Conservation (phyloP, 2,113 vertebrate genomes). For the Physeter macrocephalus region DNA sequence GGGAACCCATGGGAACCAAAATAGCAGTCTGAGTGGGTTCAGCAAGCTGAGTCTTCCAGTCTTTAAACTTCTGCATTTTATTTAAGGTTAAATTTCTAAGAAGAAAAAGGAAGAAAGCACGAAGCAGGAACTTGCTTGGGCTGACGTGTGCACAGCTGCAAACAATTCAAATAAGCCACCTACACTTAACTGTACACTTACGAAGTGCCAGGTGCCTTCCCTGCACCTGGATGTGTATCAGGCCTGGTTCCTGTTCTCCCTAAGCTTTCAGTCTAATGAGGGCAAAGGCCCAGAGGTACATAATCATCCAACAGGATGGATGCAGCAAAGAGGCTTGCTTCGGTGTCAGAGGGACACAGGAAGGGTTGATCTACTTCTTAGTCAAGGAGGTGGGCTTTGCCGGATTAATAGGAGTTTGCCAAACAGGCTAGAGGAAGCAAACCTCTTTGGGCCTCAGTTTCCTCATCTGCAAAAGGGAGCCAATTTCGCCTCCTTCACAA, state of each 20-base stretch:
- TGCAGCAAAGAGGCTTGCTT: background rate
- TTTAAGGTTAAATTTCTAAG: conserved; percentile 15
- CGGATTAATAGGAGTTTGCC: background rate
- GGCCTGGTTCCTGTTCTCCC: background rate
- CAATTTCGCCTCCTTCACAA: background rate
- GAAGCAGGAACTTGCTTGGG: background rate
- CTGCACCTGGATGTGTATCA: background rate
- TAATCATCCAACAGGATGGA: background rate
- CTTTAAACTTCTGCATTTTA: conserved; percentile 28
- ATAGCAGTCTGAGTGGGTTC: background rate
- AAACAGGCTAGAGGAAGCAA: background rate
- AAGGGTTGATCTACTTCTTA: background rate
- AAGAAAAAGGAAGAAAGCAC: background rate
- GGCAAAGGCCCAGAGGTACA: background rate
- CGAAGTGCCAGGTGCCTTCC: background rate
- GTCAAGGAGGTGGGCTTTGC: background rate
- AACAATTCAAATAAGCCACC: background rate
- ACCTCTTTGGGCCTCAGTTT: background rate
- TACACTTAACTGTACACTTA: fast-evolving
- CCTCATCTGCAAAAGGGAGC: background rate
- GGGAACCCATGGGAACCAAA: fast-evolving
- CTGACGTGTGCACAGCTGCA: background rate
- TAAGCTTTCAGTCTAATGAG: background rate
- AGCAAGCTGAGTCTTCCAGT: background rate
- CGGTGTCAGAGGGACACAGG: background rate